Percentiles rank a stretch among this genome's conserved stretches.
Conservation (phyloP, 2,888 invertebrate genomes). For the Tachina lurida region DNA sequence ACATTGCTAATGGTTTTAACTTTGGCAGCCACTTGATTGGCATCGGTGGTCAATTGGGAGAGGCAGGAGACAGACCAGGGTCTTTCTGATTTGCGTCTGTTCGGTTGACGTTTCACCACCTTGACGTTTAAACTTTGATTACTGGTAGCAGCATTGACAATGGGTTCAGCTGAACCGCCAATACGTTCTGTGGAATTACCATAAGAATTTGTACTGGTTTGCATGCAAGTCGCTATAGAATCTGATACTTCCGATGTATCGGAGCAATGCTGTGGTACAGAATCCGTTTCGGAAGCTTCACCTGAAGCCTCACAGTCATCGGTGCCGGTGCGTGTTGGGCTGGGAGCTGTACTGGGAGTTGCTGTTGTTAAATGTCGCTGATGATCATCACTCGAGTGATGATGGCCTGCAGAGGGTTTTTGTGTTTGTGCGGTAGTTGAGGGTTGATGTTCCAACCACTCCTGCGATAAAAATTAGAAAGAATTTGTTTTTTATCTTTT, state of each 20-base stretch:
- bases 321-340: slow-evolving; percentile 73
- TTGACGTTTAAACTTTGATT: slow-evolving; percentile 83
- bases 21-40: slow-evolving; percentile 78
- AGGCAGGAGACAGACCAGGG: slow-evolving; percentile 96
- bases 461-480: slow-evolving; percentile 73
- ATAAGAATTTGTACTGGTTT: slow-evolving; percentile 83
- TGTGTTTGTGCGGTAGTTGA: slow-evolving; percentile 75
- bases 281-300: slow-evolving; percentile 88
- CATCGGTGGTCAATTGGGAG: slow-evolving; percentile 86
- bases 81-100: slow-evolving; percentile 84
- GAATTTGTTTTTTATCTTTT: not conserved
- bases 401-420: slow-evolving; percentile 68
- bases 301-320: slow-evolving; percentile 92
- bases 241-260: slow-evolving; percentile 91
- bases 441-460: slow-evolving; percentile 83
- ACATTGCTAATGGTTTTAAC: slow-evolving; percentile 79
- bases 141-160: slow-evolving; percentile 74
- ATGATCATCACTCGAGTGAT: slow-evolving; percentile 37
- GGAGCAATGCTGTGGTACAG: slow-evolving; percentile 86
- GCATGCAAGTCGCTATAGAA: slow-evolving; percentile 88
- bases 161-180: slow-evolving; percentile 86
- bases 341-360: slow-evolving; percentile 22
- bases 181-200: slow-evolving; percentile 84
- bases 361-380: slow-evolving; percentile 23
- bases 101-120: slow-evolving; percentile 84